Evolutionary conservation across 2,113 vertebrate genomes (phyloP).

Genomic region (Scatophagus argus): DNA sequence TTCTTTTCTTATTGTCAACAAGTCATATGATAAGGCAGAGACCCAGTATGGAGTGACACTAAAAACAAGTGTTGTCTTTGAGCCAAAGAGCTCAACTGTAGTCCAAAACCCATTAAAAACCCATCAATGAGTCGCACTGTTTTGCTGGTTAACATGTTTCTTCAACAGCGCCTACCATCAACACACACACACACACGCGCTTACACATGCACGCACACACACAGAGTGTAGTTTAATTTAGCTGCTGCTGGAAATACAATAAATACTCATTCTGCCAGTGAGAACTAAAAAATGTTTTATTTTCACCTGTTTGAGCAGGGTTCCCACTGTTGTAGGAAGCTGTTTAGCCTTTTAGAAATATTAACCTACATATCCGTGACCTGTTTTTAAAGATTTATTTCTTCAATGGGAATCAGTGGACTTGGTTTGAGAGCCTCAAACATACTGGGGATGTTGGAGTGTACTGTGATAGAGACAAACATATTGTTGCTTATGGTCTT

Average conservation of each 20-base stretch:
- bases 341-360: neutral
- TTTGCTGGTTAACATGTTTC: neutral
- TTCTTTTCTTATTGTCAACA: neutral
- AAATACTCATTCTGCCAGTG: neutral
- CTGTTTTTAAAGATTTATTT: neutral
- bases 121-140: neutral
- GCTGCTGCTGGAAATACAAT: neutral
- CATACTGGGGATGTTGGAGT: neutral
- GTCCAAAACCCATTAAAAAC: neutral
- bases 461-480: no score
- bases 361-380: no score
- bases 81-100: neutral
- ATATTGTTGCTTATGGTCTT: no score
- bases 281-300: neutral
- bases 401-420: neutral
- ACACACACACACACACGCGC: conserved; percentile 2
- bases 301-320: neutral
- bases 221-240: neutral
- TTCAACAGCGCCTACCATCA: neutral
- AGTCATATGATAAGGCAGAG: neutral
- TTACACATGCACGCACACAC: no score
- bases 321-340: neutral
- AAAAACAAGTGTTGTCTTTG: neutral
- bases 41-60: neutral
- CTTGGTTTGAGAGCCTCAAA: neutral